phyloP scores from a whole-genome alignment of 2,797 vertebrate genomes.

The Pseudomugil gertrudae region DNA sequence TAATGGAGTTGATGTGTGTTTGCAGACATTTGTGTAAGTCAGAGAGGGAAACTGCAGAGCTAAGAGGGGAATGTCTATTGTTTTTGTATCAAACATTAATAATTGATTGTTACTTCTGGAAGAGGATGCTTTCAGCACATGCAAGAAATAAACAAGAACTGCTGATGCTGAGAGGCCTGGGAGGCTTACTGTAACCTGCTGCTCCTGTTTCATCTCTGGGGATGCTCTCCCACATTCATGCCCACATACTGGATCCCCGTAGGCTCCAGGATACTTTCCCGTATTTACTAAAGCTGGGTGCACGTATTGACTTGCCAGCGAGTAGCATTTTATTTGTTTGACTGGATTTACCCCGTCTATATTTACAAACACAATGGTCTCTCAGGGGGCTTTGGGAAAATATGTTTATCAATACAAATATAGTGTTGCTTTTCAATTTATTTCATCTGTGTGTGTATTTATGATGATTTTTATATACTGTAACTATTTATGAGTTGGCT shows the following conservation, averaged over 20 bases:
- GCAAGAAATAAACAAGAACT: conserved; percentile 31
- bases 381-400: conserved; percentile 26
- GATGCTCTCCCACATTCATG: conserved; percentile 43
- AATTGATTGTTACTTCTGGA: conserved; percentile 62
- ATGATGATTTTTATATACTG: background rate
- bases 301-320: conserved; percentile 37
- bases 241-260: conserved; percentile 45
- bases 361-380: conserved; percentile 49
- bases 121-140: conserved; percentile 53
- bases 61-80: conserved; percentile 21
- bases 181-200: conserved; percentile 60
- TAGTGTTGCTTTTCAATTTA: background rate
- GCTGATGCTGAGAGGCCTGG: conserved; percentile 37
- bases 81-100: conserved; percentile 57
- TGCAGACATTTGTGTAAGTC: conserved; percentile 9
- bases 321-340: conserved; percentile 35
- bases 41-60: conserved; percentile 8
- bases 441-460: background rate
- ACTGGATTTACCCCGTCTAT: conserved; percentile 48
- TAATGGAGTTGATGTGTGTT: conserved; percentile 22
- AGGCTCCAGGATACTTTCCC: conserved; percentile 54
- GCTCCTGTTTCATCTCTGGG: conserved; percentile 60
- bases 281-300: conserved; percentile 72
- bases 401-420: conserved; percentile 39
- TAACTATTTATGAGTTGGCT: background rate